phyloP scores from a whole-genome alignment of 2,888 invertebrate species.

The Dastarcus helophoroides region DNA sequence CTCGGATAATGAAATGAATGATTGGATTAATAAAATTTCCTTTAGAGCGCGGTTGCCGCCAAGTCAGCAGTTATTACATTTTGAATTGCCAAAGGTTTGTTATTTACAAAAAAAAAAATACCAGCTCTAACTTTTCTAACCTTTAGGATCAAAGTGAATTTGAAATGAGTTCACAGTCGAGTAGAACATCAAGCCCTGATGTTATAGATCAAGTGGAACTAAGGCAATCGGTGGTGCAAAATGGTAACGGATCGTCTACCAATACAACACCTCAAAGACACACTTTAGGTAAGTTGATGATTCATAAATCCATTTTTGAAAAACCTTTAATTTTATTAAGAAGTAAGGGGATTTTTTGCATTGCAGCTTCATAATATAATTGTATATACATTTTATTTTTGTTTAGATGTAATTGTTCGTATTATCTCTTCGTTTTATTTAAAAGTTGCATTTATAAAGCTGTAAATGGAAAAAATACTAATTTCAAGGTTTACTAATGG shows the following conservation, averaged over 20 bases:
- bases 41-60: constrained; percentile 91
- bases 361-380: too few relatives aligned
- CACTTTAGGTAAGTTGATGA: constrained; percentile 29
- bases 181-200: constrained; percentile 45
- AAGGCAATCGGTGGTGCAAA: constrained; percentile 29
- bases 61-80: constrained; percentile 75
- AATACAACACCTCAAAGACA: constrained; percentile 24
- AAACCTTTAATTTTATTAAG: neutral
- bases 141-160: constrained; percentile 31
- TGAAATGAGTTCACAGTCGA: constrained; percentile 42
- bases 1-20: constrained; percentile 62
- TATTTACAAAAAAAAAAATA: neutral
- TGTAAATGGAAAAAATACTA: too few relatives aligned
- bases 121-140: neutral
- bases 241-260: constrained; percentile 27
- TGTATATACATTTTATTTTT: too few relatives aligned
- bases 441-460: too few relatives aligned
- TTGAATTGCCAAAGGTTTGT: constrained; percentile 45
- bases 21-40: constrained; percentile 85
- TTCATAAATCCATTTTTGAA: neutral
- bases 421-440: neutral
- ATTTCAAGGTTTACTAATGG: too few relatives aligned
- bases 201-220: constrained; percentile 31
- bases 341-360: too few relatives aligned
- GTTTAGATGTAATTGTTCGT: neutral